Evolutionary conservation across 2,888 invertebrate genomes (phyloP), one percentile per base, ranked within the genome.

Genomic region (Hecatera dysodea): DNA sequence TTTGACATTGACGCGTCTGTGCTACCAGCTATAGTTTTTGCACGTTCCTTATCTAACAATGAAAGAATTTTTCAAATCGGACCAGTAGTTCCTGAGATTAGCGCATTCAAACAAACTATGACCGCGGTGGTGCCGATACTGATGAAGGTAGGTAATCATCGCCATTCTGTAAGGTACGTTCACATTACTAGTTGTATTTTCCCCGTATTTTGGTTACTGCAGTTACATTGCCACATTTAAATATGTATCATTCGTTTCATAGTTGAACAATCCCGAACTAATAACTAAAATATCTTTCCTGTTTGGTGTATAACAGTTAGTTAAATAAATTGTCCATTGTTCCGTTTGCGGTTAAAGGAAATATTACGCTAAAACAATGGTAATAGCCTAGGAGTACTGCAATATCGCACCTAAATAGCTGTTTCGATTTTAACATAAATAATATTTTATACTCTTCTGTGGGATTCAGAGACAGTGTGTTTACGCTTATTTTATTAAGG

Each of bases 281-380:
- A 55, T n/a, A 55, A n/a, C 22, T 36, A 7, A 12, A n/a, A 55
- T 55, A 55, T 22, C 0, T 55, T 55, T 55, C 55, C 55, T 55
- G 33, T 33, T 55, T 33, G n/a, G 17, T n/a, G 33, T 55, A 6
- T n/a, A 29, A n/a, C 0, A 22, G 9, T n/a, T 33, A 15, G 36
- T 56, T 15, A 36, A 39, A 56, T 36, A 56, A 15, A 39, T 36
- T 22, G 15, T 22, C 56, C 36, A 36, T 56, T 56, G 36, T 56
- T 33, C 1, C 8, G 36, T 22, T 36, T 36, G 36, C 15, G 56
- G 12, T 36, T 15, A 2, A 15, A 8, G 22, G 22, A 22, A 55
- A 36, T 55, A n/a, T 55, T 15, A 15, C 12, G 22, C 8, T 17
- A 3, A 36, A 22, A 56, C 56, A 56, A 56, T 56, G 22, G n/a